Evolutionary conservation across 2,888 invertebrate genomes (phyloP).

Genomic region (Ceriagrion tenellum): DNA sequence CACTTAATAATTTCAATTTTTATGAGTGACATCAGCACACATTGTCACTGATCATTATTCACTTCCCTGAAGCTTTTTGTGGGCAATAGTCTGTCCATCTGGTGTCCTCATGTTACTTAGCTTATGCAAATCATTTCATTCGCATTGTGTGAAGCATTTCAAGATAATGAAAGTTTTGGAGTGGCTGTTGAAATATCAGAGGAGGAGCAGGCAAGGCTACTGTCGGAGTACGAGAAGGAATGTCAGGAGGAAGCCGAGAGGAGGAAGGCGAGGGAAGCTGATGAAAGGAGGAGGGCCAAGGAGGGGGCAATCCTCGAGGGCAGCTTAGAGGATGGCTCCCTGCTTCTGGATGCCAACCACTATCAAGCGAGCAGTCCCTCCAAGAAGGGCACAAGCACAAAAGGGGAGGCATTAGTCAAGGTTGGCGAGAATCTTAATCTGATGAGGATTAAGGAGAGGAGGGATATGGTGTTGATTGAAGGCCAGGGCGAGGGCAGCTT

Average conservation of each 20-base stretch:
- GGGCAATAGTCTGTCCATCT: neutral
- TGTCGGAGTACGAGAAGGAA: conserved; percentile 86
- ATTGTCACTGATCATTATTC: no score
- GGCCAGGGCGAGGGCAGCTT: conserved; percentile 73
- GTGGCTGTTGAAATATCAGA: conserved; percentile 84
- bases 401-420: conserved; percentile 54
- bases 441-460: conserved; percentile 70
- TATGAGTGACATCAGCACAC: no score
- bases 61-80: neutral
- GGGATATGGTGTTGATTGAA: conserved; percentile 72
- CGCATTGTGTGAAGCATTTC: conserved; percentile 38
- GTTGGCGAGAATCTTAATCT: conserved; percentile 37
- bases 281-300: neutral
- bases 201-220: conserved; percentile 84
- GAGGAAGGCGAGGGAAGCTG: conserved; percentile 37
- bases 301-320: neutral
- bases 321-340: conserved; percentile 36
- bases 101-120: neutral
- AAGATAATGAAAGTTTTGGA: conserved; percentile 77
- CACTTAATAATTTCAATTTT: no score
- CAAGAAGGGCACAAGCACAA: conserved; percentile 6
- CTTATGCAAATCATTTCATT: conserved; percentile 12
- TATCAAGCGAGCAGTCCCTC: conserved; percentile 48
- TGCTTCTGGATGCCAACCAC: conserved; percentile 40
- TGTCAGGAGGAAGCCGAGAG: conserved; percentile 76